A percentile compares a stretch with the other conserved stretches of the same genome.
phyloP scores from a whole-genome alignment of 2,888 invertebrate species.

The Cyclophora punctaria region DNA sequence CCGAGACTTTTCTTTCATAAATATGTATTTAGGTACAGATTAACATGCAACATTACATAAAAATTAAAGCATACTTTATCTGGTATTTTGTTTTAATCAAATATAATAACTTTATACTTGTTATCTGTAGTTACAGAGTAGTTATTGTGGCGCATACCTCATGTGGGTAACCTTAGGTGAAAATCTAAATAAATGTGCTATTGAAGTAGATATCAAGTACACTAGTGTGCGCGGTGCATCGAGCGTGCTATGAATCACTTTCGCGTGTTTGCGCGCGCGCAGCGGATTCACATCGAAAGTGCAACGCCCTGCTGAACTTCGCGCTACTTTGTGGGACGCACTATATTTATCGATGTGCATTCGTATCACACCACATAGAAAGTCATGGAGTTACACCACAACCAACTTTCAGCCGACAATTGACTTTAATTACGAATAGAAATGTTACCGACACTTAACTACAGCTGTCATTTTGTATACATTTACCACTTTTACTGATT shows the following conservation, averaged over 20 bases:
- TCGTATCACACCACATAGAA: conserved; percentile 3
- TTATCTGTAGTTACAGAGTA: not conserved
- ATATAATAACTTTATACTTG: not conserved
- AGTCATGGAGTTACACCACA: not conserved
- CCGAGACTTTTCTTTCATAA: too few species aligned
- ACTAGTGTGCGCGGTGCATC: conserved; percentile 21
- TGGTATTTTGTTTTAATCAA: not conserved
- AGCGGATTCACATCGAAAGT: conserved; percentile 53
- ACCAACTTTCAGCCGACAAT: not conserved
- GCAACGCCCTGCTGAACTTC: conserved; percentile 70
- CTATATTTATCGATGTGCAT: conserved; percentile 17
- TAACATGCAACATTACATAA: too few species aligned
- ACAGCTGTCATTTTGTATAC: too few species aligned
- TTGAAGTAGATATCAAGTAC: conserved; percentile 11
- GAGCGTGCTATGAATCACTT: conserved; percentile 56
- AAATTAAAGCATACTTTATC: too few species aligned
- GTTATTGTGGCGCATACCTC: not conserved
- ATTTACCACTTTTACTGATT: too few species aligned
- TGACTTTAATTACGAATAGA: too few species aligned
- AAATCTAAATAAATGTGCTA: conserved; percentile 3
- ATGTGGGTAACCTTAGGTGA: conserved; percentile 1
- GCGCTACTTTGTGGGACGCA: conserved; percentile 52
- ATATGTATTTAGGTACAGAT: too few species aligned
- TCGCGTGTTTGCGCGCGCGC: conserved; percentile 47
- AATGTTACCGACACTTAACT: too few species aligned